Percentiles rank a stretch among this genome's conserved stretches.
Evolutionary conservation across 2,113 vertebrate species (phyloP).

Genomic region (Corvus cornix): DNA sequence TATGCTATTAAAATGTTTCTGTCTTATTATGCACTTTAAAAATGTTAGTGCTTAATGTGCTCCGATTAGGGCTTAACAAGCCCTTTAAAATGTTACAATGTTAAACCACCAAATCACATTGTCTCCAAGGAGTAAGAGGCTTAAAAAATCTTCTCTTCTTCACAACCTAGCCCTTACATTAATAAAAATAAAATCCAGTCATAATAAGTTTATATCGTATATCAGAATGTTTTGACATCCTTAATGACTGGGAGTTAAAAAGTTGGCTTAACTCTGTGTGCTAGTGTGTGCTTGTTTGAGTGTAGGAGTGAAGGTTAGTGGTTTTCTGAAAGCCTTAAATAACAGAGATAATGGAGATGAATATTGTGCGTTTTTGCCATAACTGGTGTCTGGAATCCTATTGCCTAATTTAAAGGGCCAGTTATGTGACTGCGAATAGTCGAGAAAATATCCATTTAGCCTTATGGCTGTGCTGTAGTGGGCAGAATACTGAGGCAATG

Average conservation of each 20-base stretch:
- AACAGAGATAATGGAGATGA: slow-evolving; percentile 65
- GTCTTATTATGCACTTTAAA: slow-evolving; percentile 49
- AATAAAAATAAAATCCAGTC: slow-evolving; percentile 66
- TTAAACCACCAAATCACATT: slow-evolving; percentile 55
- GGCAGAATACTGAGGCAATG: background rate
- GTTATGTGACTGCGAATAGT: background rate
- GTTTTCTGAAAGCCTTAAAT: slow-evolving; percentile 67
- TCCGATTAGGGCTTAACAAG: slow-evolving; percentile 49
- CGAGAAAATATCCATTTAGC: background rate
- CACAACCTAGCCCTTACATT: slow-evolving; percentile 52
- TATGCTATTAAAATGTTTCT: slow-evolving; percentile 47
- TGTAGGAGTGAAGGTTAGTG: slow-evolving; percentile 69
- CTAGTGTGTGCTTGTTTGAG: slow-evolving; percentile 70
- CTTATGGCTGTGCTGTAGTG: background rate
- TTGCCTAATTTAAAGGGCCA: slow-evolving; percentile 60
- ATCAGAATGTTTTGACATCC: slow-evolving; percentile 72
- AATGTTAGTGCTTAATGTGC: slow-evolving; percentile 27
- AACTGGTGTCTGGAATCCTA: slow-evolving; percentile 50
- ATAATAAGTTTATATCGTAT: slow-evolving; percentile 69
- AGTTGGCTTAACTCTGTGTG: slow-evolving; percentile 64
- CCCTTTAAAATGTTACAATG: slow-evolving; percentile 39
- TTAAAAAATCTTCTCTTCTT: slow-evolving; percentile 46
- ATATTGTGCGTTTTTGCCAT: slow-evolving; percentile 26
- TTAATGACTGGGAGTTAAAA: slow-evolving; percentile 69
- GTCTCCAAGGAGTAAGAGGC: slow-evolving; percentile 35